phyloP scores from a whole-genome alignment of 2,888 invertebrate genomes.

The Tetropium fuscum region DNA sequence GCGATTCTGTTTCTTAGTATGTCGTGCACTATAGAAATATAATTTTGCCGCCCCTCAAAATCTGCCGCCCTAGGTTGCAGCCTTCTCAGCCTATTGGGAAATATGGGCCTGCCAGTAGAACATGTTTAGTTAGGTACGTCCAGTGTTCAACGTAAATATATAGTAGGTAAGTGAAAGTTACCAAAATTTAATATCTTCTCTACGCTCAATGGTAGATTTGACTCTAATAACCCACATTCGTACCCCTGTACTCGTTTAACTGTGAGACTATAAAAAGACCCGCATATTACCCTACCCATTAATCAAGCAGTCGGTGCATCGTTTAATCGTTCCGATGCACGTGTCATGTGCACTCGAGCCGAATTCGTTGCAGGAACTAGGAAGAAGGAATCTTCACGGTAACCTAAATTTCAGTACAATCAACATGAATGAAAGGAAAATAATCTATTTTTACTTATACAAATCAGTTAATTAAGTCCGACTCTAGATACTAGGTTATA shows the following conservation, averaged over 20 bases:
- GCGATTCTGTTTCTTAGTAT: no score
- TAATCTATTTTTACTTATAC: constrained; percentile 10
- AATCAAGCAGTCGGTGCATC: constrained; percentile 6
- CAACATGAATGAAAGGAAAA: constrained; percentile 6
- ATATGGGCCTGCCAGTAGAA: no score
- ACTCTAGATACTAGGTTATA: constrained; percentile 2
- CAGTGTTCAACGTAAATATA: no score
- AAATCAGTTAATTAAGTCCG: not conserved
- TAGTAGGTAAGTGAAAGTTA: no score
- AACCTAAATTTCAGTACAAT: constrained; percentile 6
- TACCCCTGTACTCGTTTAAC: no score
- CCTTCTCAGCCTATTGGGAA: no score
- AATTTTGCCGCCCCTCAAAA: no score
- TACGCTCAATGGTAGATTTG: no score
- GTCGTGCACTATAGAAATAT: no score
- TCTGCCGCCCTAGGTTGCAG: no score
- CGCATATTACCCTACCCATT: not conserved
- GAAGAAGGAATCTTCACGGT: constrained; percentile 12
- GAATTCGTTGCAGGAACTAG: not conserved
- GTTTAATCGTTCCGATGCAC: not conserved
- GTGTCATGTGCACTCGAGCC: constrained; percentile 4
- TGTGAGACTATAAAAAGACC: not conserved
- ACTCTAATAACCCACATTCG: constrained; percentile 1
- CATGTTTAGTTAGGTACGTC: no score
- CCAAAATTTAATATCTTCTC: no score